A percentile compares a stretch with the other conserved stretches of the same genome.
Evolutionary conservation across 1,140 invertebrate genomes (phyloP).

Genomic region (Brachionus plicatilis): DNA sequence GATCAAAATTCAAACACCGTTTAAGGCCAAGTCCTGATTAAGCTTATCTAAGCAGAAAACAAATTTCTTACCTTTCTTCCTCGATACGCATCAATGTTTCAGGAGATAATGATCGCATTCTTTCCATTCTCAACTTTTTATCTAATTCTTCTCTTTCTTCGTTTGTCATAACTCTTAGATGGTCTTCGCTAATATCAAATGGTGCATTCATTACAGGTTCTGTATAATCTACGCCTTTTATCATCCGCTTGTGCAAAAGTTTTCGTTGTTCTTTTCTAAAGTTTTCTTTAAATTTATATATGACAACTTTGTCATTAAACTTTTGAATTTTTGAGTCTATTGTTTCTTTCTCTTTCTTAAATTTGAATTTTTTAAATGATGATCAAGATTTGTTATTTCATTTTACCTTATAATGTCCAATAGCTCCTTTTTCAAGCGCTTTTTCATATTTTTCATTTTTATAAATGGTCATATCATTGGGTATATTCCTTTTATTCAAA

Average conservation of each 20-base stretch:
- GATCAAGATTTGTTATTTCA: background rate
- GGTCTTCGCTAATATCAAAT: constrained; percentile 50
- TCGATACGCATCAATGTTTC: constrained; percentile 46
- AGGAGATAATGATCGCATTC: constrained; percentile 47
- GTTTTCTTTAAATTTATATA: constrained; percentile 1
- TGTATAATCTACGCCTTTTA: constrained; percentile 46
- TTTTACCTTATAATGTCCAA: background rate
- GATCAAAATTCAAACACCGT: no score
- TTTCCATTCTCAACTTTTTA: constrained; percentile 19
- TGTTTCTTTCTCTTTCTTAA: constrained; percentile 8
- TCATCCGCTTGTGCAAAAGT: background rate
- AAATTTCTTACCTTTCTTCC: constrained; percentile 47
- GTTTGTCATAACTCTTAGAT: constrained; percentile 50
- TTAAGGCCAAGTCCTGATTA: background rate
- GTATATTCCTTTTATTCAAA: background rate
- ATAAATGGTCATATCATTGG: constrained; percentile 12
- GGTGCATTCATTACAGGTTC: constrained; percentile 51
- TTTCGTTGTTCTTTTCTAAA: background rate
- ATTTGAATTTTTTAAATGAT: background rate
- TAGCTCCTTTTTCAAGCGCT: background rate
- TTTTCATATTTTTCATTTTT: constrained; percentile 38
- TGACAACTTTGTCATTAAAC: background rate
- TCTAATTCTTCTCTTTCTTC: constrained; percentile 48
- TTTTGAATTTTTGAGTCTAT: constrained; percentile 36
- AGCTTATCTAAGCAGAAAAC: background rate